Base-by-base conservation (phyloP, 2,113 vertebrate species). In the Pithys albifrons region DNA sequence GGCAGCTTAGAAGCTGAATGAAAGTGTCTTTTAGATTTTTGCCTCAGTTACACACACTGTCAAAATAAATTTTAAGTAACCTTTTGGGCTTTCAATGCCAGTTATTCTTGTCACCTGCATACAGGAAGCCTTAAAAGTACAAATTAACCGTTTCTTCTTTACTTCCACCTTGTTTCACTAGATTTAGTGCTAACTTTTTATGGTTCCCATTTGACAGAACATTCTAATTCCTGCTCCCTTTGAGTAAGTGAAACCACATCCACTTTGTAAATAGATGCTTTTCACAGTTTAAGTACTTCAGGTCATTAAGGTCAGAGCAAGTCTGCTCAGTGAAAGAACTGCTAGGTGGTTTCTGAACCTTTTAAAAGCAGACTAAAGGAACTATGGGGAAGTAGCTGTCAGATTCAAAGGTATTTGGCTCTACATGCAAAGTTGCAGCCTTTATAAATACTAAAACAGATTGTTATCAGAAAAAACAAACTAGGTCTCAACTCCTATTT, bases 91-190 rank as follows among this genome's bases (percentile, higher is more conserved):
- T 92, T 59, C 33, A 25, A 52, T 52, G 43, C 61, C 65, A 93
- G 71, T 86, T 94, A 91, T 89, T 91, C 73, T 71, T 35, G 31
- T 82, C 12, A 46, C n/a, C 29, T 93, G 58, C 80, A 81, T 61
- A 31, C 11, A 52, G 43, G 74, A 80, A 84, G 27, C 29, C 55
- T 85, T 58, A 67, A 37, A 45, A 87, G 35, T 69, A 76, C 70
- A 92, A 74, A 95, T 84, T 67, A 91, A 91, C 62, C 82, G 14
- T 72, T 95, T 85, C 82, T 92, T 88, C n/a, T 97, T 95, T 74
- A 58, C 45, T 41, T 76, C 19, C n/a, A 41, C 39, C 79, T 93
- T 91, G 37, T 82, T 93, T 94, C 25, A 52, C 78, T 62, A 62
- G 54, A 33, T 73, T 95, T 95, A 85, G 52, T n/a, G 69, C n/a